Base-by-base conservation (phyloP, 2,888 invertebrate species). In the Apotomis betuletana region DNA sequence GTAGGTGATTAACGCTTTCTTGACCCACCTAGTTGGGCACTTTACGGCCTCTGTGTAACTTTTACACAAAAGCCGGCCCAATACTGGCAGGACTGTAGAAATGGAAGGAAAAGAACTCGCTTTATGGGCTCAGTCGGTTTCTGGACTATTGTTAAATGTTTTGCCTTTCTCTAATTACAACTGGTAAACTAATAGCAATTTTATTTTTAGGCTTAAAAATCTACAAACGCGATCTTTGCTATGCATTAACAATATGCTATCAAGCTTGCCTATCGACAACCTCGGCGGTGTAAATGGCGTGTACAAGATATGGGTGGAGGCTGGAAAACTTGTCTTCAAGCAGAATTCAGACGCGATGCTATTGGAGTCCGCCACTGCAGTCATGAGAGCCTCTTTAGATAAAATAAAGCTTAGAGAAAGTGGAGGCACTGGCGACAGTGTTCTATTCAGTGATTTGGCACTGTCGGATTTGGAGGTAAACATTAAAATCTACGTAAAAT, bases 351-450 rank as follows among this genome's bases (percentile, higher is more conserved):
- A 94, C 77, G 79, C 88, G 0, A 89, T 94, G 58, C 84, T 96
- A 15, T 80, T 96, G 57, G 97, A 96, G 83, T 95, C 96, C 0
- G 94, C 95, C 2, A 96, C 96, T 0, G 95, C 96, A 4, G 95
- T 96, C 0, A 95, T 97, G 95, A 94, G 96, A 77, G 96, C 96
- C n/a, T 94, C 96, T 1, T 87, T 96, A 57, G 95, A 96, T 80
- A 95, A 95, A 88, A 92, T 96, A 62, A 95, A 95, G 76, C 83
- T 87, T n/a, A 86, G 83, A 76, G 86, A 87, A 71, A 87, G 84
- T 81, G 85, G 82, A 13, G 87, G 82, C 70, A 80, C 79, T 12
- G 82, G 77, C 79, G 84, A 86, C 58, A 84, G 81, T 75, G 87
- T 88, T 74, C 86, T 94, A 57, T 95, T 95, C 76, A 90, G 88